A percentile compares a stretch with the other conserved stretches of the same genome.
Conservation (phyloP, 2,113 vertebrate species). For the Macquaria australasica region DNA sequence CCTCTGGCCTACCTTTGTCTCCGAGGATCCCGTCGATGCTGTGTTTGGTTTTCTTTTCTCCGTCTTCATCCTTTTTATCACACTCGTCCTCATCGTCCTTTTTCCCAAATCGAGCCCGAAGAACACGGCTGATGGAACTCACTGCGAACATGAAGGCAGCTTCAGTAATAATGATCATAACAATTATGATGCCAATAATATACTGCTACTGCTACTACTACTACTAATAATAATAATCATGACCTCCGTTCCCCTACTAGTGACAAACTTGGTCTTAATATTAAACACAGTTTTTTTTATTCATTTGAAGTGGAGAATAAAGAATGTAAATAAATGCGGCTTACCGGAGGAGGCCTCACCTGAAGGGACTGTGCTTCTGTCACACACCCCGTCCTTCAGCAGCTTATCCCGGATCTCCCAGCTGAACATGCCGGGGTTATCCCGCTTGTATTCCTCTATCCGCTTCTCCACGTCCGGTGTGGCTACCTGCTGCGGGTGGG, state of each 20-base stretch:
- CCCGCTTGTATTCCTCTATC: conserved; percentile 96
- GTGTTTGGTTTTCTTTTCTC: conserved; percentile 96
- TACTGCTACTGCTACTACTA: no score
- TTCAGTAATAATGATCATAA: background rate
- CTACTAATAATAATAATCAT: background rate
- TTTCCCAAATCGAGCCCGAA: conserved; percentile 96
- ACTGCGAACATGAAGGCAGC: conserved; percentile 83
- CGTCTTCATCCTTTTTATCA: conserved; percentile 95
- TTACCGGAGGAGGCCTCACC: conserved; percentile 92
- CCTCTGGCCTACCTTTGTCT: conserved; percentile 91
- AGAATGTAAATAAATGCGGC: conserved; percentile 53
- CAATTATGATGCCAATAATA: conserved; percentile 4
- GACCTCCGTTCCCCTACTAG: background rate
- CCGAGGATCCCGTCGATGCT: conserved; percentile 97
- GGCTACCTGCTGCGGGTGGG: conserved; percentile 93
- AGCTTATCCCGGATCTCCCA: conserved; percentile 98
- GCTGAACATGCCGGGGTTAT: conserved; percentile 97
- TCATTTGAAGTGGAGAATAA: background rate
- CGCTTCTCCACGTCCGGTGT: conserved; percentile 97
- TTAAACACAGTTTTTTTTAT: background rate
- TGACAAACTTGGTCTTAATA: background rate
- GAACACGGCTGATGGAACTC: conserved; percentile 98
- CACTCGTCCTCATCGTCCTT: conserved; percentile 94
- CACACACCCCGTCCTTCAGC: conserved; percentile 96
- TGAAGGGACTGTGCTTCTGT: conserved; percentile 96